phyloP scores from a whole-genome alignment of 2,888 invertebrate genomes.

The Gerris lacustris region DNA sequence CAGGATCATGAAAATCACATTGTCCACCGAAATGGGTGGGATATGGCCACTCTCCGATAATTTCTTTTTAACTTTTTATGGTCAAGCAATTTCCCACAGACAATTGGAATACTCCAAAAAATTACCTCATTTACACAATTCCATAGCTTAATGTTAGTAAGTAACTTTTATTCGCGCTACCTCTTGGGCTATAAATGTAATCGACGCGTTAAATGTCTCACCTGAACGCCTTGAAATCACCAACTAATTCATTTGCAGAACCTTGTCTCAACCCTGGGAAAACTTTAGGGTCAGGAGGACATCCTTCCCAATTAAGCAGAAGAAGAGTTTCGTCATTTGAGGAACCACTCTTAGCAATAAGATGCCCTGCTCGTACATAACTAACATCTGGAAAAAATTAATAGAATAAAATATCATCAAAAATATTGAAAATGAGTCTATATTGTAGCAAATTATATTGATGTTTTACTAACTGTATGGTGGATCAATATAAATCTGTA shows the following conservation, averaged over 20 bases:
- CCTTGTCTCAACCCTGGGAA: constrained; percentile 43
- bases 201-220: neutral
- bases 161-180: no score
- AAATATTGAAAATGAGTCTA: neutral
- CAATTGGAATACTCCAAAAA: no score
- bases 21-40: no score
- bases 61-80: no score
- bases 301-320: constrained; percentile 63
- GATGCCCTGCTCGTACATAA: constrained; percentile 55
- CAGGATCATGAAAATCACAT: no score
- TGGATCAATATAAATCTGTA: constrained; percentile 48
- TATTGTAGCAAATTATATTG: neutral
- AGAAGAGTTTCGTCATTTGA: constrained; percentile 58
- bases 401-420: neutral
- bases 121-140: no score
- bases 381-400: constrained; percentile 26
- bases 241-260: constrained; percentile 29
- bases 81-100: no score
- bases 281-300: constrained; percentile 59
- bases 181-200: no score
- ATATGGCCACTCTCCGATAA: no score
- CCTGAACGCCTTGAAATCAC: constrained; percentile 42
- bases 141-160: no score
- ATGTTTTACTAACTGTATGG: constrained; percentile 39
- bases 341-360: constrained; percentile 64